A percentile compares a stretch with the other conserved stretches of the same genome.
phyloP scores from a whole-genome alignment of 2,113 vertebrate genomes.

The Hemibagrus wyckioides region DNA sequence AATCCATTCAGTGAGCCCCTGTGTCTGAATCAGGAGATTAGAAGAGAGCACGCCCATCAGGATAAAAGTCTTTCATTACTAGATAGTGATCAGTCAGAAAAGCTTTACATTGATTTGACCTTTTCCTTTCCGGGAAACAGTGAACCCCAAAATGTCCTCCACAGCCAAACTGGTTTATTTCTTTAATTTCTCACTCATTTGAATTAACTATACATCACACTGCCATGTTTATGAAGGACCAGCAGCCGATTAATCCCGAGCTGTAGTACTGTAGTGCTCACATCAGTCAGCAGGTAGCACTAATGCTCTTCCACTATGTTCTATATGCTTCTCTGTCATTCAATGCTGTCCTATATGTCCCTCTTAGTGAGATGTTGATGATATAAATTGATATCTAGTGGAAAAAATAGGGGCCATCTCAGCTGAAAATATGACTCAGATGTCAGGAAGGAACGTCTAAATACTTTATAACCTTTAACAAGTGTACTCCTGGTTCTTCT shows the following conservation, averaged over 20 bases:
- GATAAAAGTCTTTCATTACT: not conserved
- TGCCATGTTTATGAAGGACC: not conserved
- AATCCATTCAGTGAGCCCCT: not conserved
- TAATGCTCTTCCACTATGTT: not conserved
- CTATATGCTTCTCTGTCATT: not conserved
- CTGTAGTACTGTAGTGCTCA: not conserved
- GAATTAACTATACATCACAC: not conserved
- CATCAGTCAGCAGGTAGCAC: conserved; percentile 24
- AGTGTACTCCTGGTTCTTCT: not conserved
- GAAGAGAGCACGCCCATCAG: not conserved
- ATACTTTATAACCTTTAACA: not conserved
- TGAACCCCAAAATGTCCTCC: not conserved
- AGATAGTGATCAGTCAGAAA: not conserved
- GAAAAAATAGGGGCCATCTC: not conserved
- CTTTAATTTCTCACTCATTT: not conserved
- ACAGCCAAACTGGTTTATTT: not conserved
- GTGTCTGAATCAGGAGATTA: not conserved
- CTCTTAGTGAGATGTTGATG: conserved; percentile 36
- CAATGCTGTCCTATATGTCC: conserved; percentile 2
- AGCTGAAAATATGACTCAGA: conserved; percentile 18
- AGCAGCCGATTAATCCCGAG: not conserved
- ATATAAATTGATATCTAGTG: not conserved
- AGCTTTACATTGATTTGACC: not conserved
- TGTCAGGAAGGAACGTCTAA: not conserved
- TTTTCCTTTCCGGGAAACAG: not conserved